Base-by-base conservation (phyloP, 1,140 invertebrate genomes). In the Orussus abietinus region DNA sequence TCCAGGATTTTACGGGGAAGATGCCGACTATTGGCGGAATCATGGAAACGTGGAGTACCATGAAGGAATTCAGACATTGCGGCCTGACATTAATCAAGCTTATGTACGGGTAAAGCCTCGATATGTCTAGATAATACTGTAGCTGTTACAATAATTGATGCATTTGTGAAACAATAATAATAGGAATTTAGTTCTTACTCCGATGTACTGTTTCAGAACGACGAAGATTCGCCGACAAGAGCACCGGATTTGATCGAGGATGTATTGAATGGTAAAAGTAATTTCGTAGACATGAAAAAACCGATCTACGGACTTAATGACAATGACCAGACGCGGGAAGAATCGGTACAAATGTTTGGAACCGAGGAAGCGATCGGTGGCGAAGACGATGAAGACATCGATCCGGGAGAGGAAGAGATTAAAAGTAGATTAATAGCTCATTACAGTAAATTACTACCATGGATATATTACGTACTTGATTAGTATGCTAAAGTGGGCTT, bases 381-480 rank as follows among this genome's bases (percentile, higher is more conserved):
- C 19, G 29, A 38, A 31, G 22, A 18, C 5, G 41, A 44, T 14
- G 33, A 29, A 21, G 28, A 30, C 11, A 36, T n/a, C n/a, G n/a
- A 17, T 11, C 30, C 11, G 35, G 31, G 50, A 28, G 39, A 54
- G n/a, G 47, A 64, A 34, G 47, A 49, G 44, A 35, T 39, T 6
- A 45, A 41, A 39, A 56, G 33, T 30, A 59, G 52, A 53, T 43
- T 66, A 25, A 63, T 59, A 4, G 51, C 57, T 4, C 61, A 68
- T 51, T 68, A 69, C 15, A 63, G 39, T 40, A 66, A 55, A 55
- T 45, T 68, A 26, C 47, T 66, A 22, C 47, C 55, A 6, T 68
- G 62, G 61, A 54, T 69, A 13, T 45, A 62, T 44, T 67, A 66
- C 18, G 50, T 50, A 18, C 51, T 61, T 38, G 47, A 51, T 18